Conservation (phyloP, 1,140 invertebrate species). For the Sipha flava region DNA sequence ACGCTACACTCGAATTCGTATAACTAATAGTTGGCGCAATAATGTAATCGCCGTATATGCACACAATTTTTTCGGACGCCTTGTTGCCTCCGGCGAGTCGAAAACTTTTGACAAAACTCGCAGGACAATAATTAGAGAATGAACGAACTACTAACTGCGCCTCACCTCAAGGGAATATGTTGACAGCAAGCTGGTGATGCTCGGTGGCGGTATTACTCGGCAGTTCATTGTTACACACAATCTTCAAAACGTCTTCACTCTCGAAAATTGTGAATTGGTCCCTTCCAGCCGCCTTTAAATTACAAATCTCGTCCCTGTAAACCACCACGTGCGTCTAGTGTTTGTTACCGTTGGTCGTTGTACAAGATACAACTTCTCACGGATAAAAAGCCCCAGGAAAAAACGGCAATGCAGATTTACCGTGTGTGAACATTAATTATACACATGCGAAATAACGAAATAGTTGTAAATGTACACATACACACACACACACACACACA, state of each 20-base stretch:
- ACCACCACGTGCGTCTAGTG: background rate
- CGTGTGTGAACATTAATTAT: too few relatives aligned
- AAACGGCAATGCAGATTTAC: too few relatives aligned
- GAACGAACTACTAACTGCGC: background rate
- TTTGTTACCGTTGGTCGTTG: background rate
- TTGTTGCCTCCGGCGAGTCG: too few relatives aligned
- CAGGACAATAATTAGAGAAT: background rate
- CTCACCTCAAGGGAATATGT: background rate
- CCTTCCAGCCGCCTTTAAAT: background rate
- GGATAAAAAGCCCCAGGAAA: background rate
- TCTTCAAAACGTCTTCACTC: background rate
- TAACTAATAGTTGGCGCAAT: too few relatives aligned
- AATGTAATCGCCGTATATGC: too few relatives aligned
- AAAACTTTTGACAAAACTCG: background rate
- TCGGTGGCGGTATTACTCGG: background rate
- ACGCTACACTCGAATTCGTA: too few relatives aligned
- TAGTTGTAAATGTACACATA: background rate
- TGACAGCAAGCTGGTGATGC: background rate
- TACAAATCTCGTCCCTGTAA: background rate
- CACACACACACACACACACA: too few relatives aligned
- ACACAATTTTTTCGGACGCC: too few relatives aligned
- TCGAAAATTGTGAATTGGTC: background rate
- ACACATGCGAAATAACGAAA: too few relatives aligned
- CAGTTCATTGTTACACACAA: background rate
- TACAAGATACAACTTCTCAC: background rate